Conservation (phyloP, 30 jellyfish, hydroid and myxozoan genomes). For the Turritopsis dohrnii region DNA sequence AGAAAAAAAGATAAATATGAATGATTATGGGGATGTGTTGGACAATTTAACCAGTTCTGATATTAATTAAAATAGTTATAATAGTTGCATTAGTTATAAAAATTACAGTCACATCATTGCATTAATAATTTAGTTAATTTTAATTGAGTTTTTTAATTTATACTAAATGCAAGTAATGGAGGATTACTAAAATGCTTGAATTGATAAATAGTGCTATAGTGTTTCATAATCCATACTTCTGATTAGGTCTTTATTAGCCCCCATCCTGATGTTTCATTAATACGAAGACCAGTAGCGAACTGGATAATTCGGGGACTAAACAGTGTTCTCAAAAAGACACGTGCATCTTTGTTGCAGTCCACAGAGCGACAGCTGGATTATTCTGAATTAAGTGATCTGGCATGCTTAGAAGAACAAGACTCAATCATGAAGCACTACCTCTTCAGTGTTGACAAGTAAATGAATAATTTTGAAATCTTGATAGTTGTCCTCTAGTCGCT, state of each 20-base stretch:
- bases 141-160: too few relatives aligned
- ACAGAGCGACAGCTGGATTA: conserved; percentile 4
- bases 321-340: conserved; percentile 61
- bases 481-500: not conserved
- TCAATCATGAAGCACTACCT: conserved; percentile 48
- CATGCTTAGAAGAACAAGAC: conserved; percentile 33
- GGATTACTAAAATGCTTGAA: too few relatives aligned
- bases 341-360: conserved; percentile 47
- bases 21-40: too few relatives aligned
- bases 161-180: too few relatives aligned
- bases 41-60: too few relatives aligned
- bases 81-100: too few relatives aligned
- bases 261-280: conserved; percentile 39
- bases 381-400: conserved; percentile 25
- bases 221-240: too few relatives aligned
- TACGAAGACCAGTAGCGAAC: conserved; percentile 81
- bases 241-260: conserved; percentile 33
- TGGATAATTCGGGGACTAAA: conserved; percentile 90
- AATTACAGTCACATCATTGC: too few relatives aligned
- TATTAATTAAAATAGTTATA: too few relatives aligned
- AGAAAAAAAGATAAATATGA: too few relatives aligned
- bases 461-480: not conserved
- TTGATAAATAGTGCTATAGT: too few relatives aligned
- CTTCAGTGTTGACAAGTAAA: conserved; percentile 78
- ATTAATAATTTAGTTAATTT: too few relatives aligned